Evolutionary conservation across 2,888 invertebrate genomes (phyloP).

Genomic region (Tipula vernalis): DNA sequence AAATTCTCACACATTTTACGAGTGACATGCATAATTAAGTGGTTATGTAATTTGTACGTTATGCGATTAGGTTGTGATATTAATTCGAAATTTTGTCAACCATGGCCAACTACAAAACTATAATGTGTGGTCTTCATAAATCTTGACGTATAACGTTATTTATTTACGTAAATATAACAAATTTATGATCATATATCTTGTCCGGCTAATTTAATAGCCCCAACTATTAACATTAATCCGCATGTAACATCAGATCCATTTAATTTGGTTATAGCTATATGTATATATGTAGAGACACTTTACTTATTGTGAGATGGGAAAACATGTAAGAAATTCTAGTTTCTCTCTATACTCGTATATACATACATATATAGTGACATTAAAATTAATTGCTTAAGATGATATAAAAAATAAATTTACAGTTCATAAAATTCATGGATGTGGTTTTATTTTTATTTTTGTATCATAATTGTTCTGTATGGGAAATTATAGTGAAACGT

Average conservation of each 20-base stretch:
- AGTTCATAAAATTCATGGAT: slow-evolving; percentile 9
- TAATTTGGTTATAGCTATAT: neutral
- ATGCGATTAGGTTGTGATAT: neutral
- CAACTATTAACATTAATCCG: neutral
- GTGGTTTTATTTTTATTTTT: neutral
- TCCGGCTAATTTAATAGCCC: neutral
- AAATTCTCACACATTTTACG: neutral
- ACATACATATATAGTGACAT: neutral
- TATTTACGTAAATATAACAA: neutral
- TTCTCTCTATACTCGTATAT: neutral
- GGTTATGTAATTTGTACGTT: neutral
- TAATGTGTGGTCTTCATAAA: neutral
- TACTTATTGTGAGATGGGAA: neutral
- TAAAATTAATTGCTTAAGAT: slow-evolving; percentile 7
- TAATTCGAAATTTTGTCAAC: neutral
- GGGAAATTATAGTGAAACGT: neutral
- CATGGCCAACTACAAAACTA: neutral
- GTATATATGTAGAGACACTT: neutral
- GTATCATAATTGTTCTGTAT: neutral
- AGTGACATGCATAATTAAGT: neutral
- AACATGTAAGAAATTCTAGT: neutral
- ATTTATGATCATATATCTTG: neutral
- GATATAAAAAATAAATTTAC: neutral
- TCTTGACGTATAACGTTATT: neutral
- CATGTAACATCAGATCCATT: neutral